Evolutionary conservation across 1,140 invertebrate species (phyloP).

Genomic region (Drosophila miranda): DNA sequence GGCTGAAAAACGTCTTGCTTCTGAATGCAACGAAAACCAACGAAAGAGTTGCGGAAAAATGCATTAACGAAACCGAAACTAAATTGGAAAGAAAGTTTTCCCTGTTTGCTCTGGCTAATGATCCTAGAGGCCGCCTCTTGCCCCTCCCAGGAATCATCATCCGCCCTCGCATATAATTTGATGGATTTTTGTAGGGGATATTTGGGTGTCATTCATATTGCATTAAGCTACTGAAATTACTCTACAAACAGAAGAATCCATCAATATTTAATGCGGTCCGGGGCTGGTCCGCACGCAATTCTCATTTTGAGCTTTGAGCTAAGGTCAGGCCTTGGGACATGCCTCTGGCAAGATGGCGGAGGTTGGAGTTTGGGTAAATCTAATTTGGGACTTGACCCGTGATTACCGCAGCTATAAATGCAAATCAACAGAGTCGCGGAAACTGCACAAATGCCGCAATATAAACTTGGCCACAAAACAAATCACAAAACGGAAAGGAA

Average conservation of each 20-base stretch:
- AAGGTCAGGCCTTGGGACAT: constrained; percentile 15
- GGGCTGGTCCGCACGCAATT: constrained; percentile 48
- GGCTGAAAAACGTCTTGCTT: too few species aligned
- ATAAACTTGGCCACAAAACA: constrained; percentile 54
- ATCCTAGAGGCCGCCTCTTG: background rate
- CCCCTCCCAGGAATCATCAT: too few species aligned
- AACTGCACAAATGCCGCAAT: constrained; percentile 54
- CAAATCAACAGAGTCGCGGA: constrained; percentile 51
- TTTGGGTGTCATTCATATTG: constrained; percentile 20
- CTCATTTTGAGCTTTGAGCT: constrained; percentile 43
- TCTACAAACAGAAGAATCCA: constrained; percentile 60
- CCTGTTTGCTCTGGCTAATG: constrained; percentile 2
- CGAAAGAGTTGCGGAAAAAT: constrained; percentile 7
- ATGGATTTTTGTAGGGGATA: background rate
- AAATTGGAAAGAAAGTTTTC: background rate
- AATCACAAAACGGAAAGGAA: constrained; percentile 25
- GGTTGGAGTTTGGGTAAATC: constrained; percentile 29
- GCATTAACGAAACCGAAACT: constrained; percentile 22
- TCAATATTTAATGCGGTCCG: constrained; percentile 56
- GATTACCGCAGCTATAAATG: constrained; percentile 49
- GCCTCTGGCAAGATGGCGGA: background rate
- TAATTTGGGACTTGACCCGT: constrained; percentile 63
- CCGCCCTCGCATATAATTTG: too few species aligned
- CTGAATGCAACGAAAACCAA: constrained; percentile 17
- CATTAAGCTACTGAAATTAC: constrained; percentile 53